These are phyloP conservation scores for Pterobdella sp. DNA, from an alignment of 2,888 invertebrate species.

Conservation along the genomic window DNA sequence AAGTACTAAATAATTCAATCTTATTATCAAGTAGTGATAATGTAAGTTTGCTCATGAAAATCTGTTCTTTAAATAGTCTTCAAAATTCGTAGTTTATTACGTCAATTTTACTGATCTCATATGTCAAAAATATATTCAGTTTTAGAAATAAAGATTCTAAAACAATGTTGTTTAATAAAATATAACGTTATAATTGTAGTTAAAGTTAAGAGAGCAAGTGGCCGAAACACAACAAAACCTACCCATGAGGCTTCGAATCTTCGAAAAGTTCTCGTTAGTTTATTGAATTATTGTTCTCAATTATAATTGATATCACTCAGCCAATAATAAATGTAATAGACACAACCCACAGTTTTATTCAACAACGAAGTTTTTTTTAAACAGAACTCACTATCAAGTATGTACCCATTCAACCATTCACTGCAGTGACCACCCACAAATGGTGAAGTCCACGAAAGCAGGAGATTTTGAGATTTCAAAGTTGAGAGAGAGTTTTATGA, in stretches of 20 bases:
- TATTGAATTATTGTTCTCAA: not conserved
- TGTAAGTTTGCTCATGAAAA: too few relatives aligned
- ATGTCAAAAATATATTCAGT: too few relatives aligned
- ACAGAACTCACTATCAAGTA: not conserved
- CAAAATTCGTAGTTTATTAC: too few relatives aligned
- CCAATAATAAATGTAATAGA: not conserved
- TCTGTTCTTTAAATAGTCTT: too few relatives aligned
- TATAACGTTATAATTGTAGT: constrained; percentile 44
- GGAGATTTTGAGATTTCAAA: constrained; percentile 59
- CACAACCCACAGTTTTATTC: not conserved
- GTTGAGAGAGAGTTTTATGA: constrained; percentile 95
- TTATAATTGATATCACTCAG: not conserved
- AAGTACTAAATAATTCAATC: too few relatives aligned
- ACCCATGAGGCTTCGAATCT: constrained; percentile 86
- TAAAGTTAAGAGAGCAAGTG: constrained; percentile 92
- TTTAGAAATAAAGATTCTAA: not conserved
- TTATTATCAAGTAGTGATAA: too few relatives aligned
- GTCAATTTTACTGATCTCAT: too few relatives aligned
- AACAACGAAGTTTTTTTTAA: not conserved
- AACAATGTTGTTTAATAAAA: not conserved
- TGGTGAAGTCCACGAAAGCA: constrained; percentile 81
- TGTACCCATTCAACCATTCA: not conserved
- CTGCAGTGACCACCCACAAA: constrained; percentile 77
- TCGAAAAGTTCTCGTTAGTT: constrained; percentile 82
- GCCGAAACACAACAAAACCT: constrained; percentile 92